A percentile compares a stretch with the other conserved stretches of the same genome.
These are phyloP conservation scores for Empidonax alnorum DNA, from an alignment of 2,113 vertebrate genomes.

Conservation along the genomic window DNA sequence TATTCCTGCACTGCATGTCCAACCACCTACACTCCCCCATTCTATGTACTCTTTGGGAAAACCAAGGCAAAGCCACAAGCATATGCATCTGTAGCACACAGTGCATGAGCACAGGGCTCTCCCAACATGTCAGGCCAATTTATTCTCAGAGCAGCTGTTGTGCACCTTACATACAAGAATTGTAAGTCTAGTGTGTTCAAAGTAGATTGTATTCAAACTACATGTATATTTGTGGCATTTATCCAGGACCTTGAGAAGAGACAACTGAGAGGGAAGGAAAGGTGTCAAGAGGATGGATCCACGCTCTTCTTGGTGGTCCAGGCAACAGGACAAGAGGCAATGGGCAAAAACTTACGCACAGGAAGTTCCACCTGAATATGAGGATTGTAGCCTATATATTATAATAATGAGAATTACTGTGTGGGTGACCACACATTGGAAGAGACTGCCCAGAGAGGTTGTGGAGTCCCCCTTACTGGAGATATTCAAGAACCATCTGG, in stretches of 20 bases:
- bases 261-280: not conserved
- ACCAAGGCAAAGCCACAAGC: not conserved
- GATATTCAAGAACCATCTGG: not conserved
- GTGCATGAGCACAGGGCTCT: not conserved
- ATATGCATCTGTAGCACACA: not conserved
- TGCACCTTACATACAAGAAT: not conserved
- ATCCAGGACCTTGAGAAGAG: not conserved
- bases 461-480: not conserved
- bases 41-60: not conserved
- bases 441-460: not conserved
- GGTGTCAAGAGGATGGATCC: not conserved
- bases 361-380: not conserved
- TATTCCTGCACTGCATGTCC: not conserved
- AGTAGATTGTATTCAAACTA: not conserved
- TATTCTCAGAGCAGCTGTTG: not conserved
- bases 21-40: not conserved
- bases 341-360: not conserved
- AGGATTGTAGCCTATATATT: not conserved
- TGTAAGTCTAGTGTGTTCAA: not conserved
- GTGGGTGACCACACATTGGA: not conserved
- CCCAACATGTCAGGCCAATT: not conserved
- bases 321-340: not conserved
- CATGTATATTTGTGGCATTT: not conserved
- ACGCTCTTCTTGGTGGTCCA: fast-evolving
- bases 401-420: not conserved